Conservation (phyloP, 2,113 vertebrate species). For the Malurus alboscapulatus region DNA sequence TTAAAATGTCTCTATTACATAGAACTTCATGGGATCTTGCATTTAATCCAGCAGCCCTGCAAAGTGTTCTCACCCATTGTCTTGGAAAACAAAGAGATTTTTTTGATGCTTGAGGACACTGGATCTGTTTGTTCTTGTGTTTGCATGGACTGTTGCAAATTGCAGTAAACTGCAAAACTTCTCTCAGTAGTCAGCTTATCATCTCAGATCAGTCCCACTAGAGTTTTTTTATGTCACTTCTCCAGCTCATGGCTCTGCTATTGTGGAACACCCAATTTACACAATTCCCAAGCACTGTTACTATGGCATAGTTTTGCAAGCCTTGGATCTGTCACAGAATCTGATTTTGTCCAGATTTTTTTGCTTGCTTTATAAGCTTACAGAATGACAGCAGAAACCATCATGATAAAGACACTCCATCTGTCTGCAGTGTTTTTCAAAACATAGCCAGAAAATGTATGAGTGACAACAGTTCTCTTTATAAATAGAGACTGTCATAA, state of each 20-base stretch:
- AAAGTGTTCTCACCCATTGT: neutral
- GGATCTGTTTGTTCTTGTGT: neutral
- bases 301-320: neutral
- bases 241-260: neutral
- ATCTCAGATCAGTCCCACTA: neutral
- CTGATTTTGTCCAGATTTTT: neutral
- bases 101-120: neutral
- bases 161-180: neutral
- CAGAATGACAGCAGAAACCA: neutral
- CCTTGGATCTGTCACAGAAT: neutral
- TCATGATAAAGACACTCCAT: neutral
- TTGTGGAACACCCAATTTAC: neutral
- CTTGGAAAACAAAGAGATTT: accelerated
- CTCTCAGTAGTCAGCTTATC: neutral
- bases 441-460: neutral
- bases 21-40: neutral
- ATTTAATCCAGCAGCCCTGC: neutral
- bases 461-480: neutral
- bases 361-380: neutral
- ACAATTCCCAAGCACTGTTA: neutral
- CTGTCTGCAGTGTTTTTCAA: neutral
- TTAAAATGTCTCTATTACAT: accelerated
- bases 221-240: neutral
- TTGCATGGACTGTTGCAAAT: neutral
- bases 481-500: neutral